phyloP scores from a whole-genome alignment of 2,113 vertebrate species.

The Orthonyx spaldingii region DNA sequence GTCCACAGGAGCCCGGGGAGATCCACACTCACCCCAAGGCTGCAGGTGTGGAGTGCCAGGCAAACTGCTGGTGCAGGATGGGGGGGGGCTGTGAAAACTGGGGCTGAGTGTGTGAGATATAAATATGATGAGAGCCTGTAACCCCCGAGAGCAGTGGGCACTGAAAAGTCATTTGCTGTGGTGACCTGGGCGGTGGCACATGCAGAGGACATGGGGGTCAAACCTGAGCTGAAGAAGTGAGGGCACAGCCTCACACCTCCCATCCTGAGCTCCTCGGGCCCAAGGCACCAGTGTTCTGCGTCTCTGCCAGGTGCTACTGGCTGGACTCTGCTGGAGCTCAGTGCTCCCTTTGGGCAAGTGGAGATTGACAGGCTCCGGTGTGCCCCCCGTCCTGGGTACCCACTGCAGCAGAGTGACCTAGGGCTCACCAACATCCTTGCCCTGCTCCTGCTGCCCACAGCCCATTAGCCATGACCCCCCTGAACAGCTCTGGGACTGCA shows the following conservation, averaged over 20 bases:
- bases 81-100: not conserved
- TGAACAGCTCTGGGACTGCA: fast-evolving
- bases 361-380: not conserved
- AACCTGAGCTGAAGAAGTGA: not conserved
- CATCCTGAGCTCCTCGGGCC: not conserved
- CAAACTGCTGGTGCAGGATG: fast-evolving
- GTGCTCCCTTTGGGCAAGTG: not conserved
- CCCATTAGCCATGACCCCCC: not conserved
- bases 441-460: not conserved
- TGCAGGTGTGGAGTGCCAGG: not conserved
- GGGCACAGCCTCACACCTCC: not conserved
- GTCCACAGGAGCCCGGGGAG: fast-evolving
- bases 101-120: not conserved
- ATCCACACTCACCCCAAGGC: not conserved
- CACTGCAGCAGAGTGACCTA: not conserved
- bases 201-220: not conserved
- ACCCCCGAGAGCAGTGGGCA: fast-evolving
- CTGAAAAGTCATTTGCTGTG: not conserved
- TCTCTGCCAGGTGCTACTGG: not conserved
- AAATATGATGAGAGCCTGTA: fast-evolving
- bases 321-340: not conserved
- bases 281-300: fast-evolving
- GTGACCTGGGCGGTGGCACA: not conserved
- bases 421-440: not conserved
- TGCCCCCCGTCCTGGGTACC: not conserved